phyloP scores from a whole-genome alignment of 2,797 vertebrate species.

The Paratrypauchen microcephalus region DNA sequence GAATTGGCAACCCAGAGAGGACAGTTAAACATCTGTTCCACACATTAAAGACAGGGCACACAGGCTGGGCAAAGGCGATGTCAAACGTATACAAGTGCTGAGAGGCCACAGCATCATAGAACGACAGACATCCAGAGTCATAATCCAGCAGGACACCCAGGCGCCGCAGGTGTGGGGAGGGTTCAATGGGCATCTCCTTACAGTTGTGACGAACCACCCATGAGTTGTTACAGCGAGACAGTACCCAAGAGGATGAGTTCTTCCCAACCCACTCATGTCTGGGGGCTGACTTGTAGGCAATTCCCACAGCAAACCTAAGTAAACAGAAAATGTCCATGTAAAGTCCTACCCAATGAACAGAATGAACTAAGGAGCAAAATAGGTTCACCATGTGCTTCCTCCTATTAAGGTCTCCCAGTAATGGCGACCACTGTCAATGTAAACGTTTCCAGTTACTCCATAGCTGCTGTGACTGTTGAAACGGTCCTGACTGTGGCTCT shows the following conservation, averaged over 20 bases:
- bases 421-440: conserved; percentile 96
- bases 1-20: conserved; percentile 96
- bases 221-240: conserved; percentile 94
- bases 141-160: conserved; percentile 96
- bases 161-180: conserved; percentile 89
- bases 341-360: neutral
- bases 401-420: conserved; percentile 99
- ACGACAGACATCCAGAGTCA: conserved; percentile 91
- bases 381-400: conserved; percentile 92
- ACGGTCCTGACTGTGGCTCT: conserved; percentile 93
- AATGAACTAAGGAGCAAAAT: neutral
- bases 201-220: conserved; percentile 95
- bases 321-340: neutral
- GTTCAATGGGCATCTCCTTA: conserved; percentile 92
- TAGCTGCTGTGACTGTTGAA: conserved; percentile 97
- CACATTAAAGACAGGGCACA: conserved; percentile 96
- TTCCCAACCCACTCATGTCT: conserved; percentile 98
- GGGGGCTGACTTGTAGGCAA: conserved; percentile 94
- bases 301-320: conserved; percentile 92
- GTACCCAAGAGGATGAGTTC: conserved; percentile 93
- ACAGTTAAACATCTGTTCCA: conserved; percentile 97
- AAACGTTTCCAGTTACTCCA: conserved; percentile 92
- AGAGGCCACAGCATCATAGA: conserved; percentile 95
- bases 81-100: conserved; percentile 95
- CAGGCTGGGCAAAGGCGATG: conserved; percentile 89